Evolutionary conservation across 2,113 vertebrate genomes (phyloP).

Genomic region (Tychaedon coryphoeus): DNA sequence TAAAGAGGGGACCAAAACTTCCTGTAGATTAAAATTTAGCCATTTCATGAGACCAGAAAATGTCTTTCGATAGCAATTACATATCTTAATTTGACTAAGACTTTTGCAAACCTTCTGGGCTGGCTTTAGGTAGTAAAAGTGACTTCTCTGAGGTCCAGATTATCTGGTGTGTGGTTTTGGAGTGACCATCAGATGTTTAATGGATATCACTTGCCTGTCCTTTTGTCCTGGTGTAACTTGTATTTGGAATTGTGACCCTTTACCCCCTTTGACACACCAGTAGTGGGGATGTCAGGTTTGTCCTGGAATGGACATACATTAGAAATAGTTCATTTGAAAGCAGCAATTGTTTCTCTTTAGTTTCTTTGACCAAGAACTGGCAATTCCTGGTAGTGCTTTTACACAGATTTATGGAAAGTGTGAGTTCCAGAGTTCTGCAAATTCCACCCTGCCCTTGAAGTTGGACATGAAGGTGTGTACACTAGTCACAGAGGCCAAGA

Average conservation of each 20-base stretch:
- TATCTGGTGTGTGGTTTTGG: background rate
- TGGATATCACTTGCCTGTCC: background rate
- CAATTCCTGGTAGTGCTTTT: background rate
- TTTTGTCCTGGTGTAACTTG: background rate
- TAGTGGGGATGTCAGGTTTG: background rate
- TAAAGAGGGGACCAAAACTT: background rate
- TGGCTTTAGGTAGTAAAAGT: background rate
- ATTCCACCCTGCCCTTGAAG: background rate
- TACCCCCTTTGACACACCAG: background rate
- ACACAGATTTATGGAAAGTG: background rate
- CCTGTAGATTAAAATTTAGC: background rate
- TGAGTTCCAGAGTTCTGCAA: background rate
- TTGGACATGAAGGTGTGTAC: background rate
- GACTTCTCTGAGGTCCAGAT: background rate
- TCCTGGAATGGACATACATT: background rate
- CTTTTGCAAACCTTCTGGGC: background rate
- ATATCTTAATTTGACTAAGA: background rate
- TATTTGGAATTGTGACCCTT: background rate
- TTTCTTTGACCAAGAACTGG: background rate
- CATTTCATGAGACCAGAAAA: background rate
- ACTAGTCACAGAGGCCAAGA: background rate
- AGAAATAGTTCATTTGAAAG: background rate
- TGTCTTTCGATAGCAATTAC: background rate
- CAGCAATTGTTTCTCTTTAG: background rate
- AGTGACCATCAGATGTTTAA: background rate